Conservation (phyloP, 2,113 vertebrate genomes). For the Thoracochromis brauschi region DNA sequence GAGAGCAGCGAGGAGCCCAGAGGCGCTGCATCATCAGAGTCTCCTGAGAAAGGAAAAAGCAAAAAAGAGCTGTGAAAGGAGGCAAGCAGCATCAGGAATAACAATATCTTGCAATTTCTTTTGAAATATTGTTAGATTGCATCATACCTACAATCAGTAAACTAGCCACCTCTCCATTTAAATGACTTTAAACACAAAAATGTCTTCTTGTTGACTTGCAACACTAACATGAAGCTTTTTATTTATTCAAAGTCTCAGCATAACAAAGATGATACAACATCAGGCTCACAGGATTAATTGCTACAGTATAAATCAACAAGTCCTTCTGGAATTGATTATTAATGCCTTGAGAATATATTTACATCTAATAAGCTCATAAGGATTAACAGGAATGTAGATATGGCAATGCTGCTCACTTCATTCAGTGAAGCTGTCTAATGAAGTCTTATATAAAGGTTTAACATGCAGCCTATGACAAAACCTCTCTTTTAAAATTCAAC, state of each 20-base stretch:
- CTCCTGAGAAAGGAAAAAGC: slow-evolving; percentile 70
- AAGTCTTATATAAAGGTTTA: neutral
- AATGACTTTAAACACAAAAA: neutral
- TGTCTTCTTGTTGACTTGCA: neutral
- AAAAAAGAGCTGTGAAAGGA: neutral
- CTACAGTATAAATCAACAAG: neutral
- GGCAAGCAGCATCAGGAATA: neutral
- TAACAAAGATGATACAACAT: neutral
- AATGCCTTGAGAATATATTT: neutral
- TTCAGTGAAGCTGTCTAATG: neutral
- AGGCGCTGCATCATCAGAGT: slow-evolving; percentile 92
- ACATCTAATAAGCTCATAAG: neutral
- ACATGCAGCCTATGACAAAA: neutral
- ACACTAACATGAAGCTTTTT: neutral
- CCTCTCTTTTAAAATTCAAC: neutral
- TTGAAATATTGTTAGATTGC: neutral
- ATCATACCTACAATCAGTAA: neutral
- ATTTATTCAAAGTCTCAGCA: neutral
- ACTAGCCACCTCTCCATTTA: neutral
- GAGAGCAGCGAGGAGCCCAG: slow-evolving; percentile 79
- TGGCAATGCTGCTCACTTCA: neutral
- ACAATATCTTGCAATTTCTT: neutral
- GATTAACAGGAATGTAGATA: neutral
- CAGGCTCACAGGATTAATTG: neutral
- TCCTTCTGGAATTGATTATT: neutral